Evolutionary conservation across 1,140 invertebrate genomes (phyloP), one percentile per base, ranked within the genome.

Genomic region (Bemisia tabaci): DNA sequence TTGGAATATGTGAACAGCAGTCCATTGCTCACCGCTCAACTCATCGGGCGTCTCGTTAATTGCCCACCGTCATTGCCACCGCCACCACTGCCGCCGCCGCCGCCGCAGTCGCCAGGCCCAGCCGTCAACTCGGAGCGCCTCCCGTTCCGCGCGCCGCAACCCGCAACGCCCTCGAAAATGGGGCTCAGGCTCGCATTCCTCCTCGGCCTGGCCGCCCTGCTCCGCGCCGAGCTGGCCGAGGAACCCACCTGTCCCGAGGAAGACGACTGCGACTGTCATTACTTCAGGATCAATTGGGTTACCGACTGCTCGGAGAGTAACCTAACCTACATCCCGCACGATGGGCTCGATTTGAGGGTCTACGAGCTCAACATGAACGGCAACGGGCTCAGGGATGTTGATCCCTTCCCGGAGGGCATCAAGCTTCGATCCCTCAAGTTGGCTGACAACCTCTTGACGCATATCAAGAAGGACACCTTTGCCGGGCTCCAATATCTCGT

Each of bases 231-330:
- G 24, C 33, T 70, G 22, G 65, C 69, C 2, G 69, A 70, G 39
- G 67, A 87, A 68, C 76, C 85, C 70, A 84, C 86, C 70, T 87
- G 86, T 71, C 86, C 85, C 0, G 83, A 84, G 68, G 83, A 84
- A 67, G 33, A 48, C 33, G 86, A 87, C 69, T 88, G 87, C 72
- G 85, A 87, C 73, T 88, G 86, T 73, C 84, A 88, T 78, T 88
- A 87, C 76, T 87, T 87, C 76, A 80, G 86, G 65, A 83, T 87
- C 73, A 87, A 87, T 75, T 87, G 85, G 86, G 86, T 88, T 67
- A 87, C 85, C 0, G 87, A 88, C 70, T 88, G 87, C 71, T 88
- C 87, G 0, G 85, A 87, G 71, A 87, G 85, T 74, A 87, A 87
- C 74, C 77, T 87, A n/a, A 87, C 86, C 1, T 79, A 79, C 63